Evolutionary conservation across 2,797 vertebrate species (phyloP), one percentile per base, ranked within the genome.

Genomic region (Sciaenops ocellatus): DNA sequence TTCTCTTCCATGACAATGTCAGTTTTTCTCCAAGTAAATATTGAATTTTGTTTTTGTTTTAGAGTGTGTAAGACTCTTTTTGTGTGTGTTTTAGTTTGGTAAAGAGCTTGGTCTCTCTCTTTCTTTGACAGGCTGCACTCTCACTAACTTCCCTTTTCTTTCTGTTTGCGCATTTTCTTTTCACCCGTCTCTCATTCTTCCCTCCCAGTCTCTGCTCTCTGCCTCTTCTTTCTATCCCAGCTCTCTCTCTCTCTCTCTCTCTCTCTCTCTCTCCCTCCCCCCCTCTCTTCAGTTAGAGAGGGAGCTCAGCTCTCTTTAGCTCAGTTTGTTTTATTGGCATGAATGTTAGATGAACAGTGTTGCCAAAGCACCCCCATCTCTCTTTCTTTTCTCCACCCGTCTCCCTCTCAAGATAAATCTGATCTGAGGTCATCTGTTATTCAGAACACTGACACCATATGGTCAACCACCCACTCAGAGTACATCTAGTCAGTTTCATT

Each of bases 371-470:
- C 69, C 80, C 73, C 67, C 48, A 69, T 85, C 80, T 77, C 81
- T 76, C 75, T 85, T 79, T 86, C 78, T 79, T 71, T 77, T 81
- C 66, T 71, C 78, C 75, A 65, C 62, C 74, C 63, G 17, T 84
- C 80, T 88, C 87, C 76, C 71, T 87, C 83, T 82, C 59, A 80
- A 73, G 88, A 91, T 87, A 90, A 94, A 94, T 93, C 93, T 87
- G 88, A 93, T 92, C 92, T 89, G 87, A 90, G 90, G 92, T 92
- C 87, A 90, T 94, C 84, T 90, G 91, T 90, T 93, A 92, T 93
- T 92, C 87, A 93, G 88, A 92, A 89, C 88, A 85, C 87, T 90
- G 90, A 91, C 90, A 91, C 89, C 93, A 91, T 91, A 93, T 91
- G 91, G 92, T 84, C 88, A 89, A 62, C 90, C 90, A 87, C 92